A percentile compares a stretch with the other conserved stretches of the same genome.
phyloP scores from a whole-genome alignment of 2,797 vertebrate species.

The Enteromius thamalakanensis region DNA sequence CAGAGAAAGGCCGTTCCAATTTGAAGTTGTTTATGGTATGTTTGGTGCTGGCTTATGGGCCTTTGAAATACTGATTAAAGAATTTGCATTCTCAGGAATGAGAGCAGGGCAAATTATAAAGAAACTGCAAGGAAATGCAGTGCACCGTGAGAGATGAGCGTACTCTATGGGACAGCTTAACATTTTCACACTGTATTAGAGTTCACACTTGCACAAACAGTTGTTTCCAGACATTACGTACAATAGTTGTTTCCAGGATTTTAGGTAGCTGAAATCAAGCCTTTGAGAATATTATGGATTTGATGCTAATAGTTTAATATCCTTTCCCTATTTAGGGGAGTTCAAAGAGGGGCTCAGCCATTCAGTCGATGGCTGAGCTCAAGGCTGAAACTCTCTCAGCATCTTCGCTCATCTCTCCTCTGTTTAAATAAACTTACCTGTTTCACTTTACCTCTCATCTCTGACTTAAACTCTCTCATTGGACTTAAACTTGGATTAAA shows the following conservation, averaged over 20 bases:
- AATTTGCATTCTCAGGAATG: constrained; percentile 24
- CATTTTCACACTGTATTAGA: constrained; percentile 31
- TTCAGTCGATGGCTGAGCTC: too few relatives aligned
- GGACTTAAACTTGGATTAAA: not conserved
- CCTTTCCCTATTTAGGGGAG: not conserved
- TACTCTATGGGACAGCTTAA: constrained; percentile 18
- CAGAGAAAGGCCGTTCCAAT: constrained; percentile 45
- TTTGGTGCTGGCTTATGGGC: constrained; percentile 10
- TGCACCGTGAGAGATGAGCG: not conserved
- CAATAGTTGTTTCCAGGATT: not conserved
- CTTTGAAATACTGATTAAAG: constrained; percentile 44
- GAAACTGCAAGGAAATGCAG: constrained; percentile 1
- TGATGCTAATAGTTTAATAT: constrained; percentile 18
- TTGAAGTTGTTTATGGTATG: constrained; percentile 16
- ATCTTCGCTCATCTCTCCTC: too few relatives aligned
- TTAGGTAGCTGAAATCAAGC: not conserved
- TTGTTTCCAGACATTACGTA: constrained; percentile 3
- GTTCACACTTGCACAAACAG: constrained; percentile 29
- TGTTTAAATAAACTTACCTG: too few relatives aligned
- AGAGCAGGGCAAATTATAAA: constrained; percentile 28
- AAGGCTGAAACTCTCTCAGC: too few relatives aligned
- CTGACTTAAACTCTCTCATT: too few relatives aligned
- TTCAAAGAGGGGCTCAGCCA: not conserved
- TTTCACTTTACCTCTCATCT: too few relatives aligned
- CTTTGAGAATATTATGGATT: constrained; percentile 25